Percentiles rank a stretch among this genome's conserved stretches.
Conservation (phyloP, 2,113 vertebrate species). For the Leiothrix lutea region DNA sequence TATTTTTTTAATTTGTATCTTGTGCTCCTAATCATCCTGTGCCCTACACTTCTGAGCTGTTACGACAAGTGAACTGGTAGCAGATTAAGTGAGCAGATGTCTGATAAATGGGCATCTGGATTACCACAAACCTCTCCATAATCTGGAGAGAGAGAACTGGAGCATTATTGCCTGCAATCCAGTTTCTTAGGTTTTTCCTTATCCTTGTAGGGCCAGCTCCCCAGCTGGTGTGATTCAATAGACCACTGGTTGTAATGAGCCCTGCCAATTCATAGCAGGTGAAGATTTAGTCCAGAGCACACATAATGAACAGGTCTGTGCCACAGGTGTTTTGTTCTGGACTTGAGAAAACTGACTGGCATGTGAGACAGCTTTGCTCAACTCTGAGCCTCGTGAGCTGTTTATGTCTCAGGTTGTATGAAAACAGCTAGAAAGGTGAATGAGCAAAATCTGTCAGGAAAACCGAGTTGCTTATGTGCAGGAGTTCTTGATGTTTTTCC, state of each 20-base stretch:
- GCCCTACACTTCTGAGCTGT: neutral
- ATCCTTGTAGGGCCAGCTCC: neutral
- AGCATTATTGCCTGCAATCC: neutral
- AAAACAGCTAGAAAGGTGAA: neutral
- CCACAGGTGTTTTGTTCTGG: neutral
- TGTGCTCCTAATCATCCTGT: neutral
- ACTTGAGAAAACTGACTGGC: neutral
- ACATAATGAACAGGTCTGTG: neutral
- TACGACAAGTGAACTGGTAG: neutral
- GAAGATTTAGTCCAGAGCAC: neutral
- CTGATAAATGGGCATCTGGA: slow-evolving; percentile 32
- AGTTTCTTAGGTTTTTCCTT: neutral
- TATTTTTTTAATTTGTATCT: neutral
- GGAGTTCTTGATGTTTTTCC: slow-evolving; percentile 2
- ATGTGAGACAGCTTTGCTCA: neutral
- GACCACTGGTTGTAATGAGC: neutral
- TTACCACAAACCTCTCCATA: neutral
- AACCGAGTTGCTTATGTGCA: neutral
- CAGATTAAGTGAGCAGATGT: neutral
- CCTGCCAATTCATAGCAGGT: neutral
- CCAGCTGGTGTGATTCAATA: neutral
- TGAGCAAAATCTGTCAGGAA: neutral
- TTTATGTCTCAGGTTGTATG: neutral
- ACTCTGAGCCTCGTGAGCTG: neutral
- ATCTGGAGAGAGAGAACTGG: neutral